These are phyloP conservation scores for Carcina quercana DNA, from an alignment of 2,888 invertebrate genomes.

Conservation along the genomic window DNA sequence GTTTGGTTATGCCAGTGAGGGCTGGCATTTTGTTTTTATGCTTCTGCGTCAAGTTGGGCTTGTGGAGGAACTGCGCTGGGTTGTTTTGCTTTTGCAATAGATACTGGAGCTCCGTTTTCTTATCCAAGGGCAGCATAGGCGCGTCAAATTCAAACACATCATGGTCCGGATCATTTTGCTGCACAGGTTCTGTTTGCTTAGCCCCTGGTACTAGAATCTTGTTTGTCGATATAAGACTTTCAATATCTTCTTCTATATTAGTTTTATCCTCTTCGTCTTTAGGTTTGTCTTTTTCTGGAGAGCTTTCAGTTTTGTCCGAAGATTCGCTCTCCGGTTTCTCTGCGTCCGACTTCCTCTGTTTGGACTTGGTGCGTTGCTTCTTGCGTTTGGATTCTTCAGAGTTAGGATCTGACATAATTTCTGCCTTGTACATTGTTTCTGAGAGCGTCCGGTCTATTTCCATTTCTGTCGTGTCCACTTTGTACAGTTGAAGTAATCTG, in stretches of 20 bases:
- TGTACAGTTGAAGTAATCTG: too few relatives aligned
- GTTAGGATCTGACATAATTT: too few relatives aligned
- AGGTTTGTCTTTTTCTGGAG: constrained; percentile 47
- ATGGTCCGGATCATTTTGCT: constrained; percentile 45
- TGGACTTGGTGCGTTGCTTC: constrained; percentile 58
- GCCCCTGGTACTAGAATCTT: constrained; percentile 63
- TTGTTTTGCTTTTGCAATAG: constrained; percentile 66
- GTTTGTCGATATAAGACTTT: constrained; percentile 66
- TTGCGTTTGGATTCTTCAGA: constrained; percentile 45
- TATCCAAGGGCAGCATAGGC: constrained; percentile 47
- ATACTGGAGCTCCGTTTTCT: constrained; percentile 65
- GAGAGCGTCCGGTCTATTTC: too few relatives aligned
- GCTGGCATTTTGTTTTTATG: constrained; percentile 49
- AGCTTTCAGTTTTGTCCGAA: constrained; percentile 49
- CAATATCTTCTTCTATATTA: constrained; percentile 59
- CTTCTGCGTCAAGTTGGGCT: constrained; percentile 50
- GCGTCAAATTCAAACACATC: constrained; percentile 42
- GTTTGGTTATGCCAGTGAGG: constrained; percentile 46
- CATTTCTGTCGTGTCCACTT: too few relatives aligned
- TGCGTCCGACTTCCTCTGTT: constrained; percentile 52
- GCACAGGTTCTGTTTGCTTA: constrained; percentile 27
- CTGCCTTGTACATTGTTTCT: too few relatives aligned
- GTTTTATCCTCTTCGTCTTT: constrained; percentile 19
- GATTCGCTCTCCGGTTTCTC: constrained; percentile 52
- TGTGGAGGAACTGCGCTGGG: constrained; percentile 59